These are phyloP conservation scores for Aspidoscelis tigris DNA, from an alignment of 2,113 vertebrate genomes.

Conservation along the genomic window DNA sequence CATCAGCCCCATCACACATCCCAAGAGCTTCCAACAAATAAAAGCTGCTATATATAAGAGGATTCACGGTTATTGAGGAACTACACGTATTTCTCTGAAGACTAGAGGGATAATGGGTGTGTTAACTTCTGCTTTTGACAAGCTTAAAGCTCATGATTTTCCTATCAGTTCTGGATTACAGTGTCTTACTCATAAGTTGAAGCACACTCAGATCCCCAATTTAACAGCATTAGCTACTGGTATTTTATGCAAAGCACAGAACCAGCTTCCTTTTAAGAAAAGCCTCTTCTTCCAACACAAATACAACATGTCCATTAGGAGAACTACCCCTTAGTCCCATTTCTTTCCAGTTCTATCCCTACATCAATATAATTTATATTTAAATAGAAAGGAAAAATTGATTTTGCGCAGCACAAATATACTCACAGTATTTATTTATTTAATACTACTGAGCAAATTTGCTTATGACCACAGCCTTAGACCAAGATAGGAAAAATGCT, in stretches of 20 bases:
- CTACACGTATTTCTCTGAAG: not conserved
- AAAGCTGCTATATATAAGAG: not conserved
- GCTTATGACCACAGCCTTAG: too few relatives aligned
- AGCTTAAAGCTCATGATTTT: constrained; percentile 16
- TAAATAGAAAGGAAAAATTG: not conserved
- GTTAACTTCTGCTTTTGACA: not conserved
- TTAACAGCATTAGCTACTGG: not conserved
- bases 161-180: not conserved
- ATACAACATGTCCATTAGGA: not conserved
- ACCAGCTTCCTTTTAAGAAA: not conserved
- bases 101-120: not conserved
- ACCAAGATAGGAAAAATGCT: not conserved
- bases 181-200: not conserved
- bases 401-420: not conserved
- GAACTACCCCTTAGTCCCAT: not conserved
- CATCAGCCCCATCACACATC: not conserved
- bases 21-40: not conserved
- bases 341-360: not conserved
- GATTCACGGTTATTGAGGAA: not conserved
- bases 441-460: not conserved
- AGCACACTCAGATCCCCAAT: not conserved
- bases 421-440: not conserved
- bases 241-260: not conserved
- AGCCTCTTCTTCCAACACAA: not conserved
- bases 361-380: too few relatives aligned